Evolutionary conservation across 2,797 vertebrate species (phyloP).

Genomic region (Chiroxiphia lanceolata): DNA sequence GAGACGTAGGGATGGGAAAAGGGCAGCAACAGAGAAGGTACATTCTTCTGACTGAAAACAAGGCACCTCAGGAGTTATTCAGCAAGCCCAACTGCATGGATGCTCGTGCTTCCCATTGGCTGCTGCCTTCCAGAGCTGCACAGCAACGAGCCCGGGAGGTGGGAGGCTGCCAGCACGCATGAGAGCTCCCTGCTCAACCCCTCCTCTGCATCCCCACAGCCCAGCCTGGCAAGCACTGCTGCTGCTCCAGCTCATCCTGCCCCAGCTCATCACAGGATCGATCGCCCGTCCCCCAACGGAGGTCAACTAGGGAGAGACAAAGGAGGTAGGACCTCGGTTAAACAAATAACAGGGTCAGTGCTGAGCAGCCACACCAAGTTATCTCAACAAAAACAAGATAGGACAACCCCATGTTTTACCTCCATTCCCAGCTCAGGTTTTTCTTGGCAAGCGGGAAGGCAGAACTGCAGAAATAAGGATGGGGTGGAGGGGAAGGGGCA

Average conservation of each 20-base stretch:
- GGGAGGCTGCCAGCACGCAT: slow-evolving; percentile 16
- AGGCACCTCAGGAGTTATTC: not conserved
- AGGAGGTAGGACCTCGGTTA: not conserved
- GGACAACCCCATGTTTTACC: not conserved
- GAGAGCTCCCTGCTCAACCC: not conserved
- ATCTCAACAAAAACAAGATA: not conserved
- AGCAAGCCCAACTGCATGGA: not conserved
- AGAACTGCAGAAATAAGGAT: not conserved
- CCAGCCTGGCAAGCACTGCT: not conserved
- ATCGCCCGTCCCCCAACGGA: not conserved
- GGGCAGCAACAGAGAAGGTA: not conserved
- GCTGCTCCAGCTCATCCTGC: not conserved
- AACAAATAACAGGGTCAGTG: not conserved
- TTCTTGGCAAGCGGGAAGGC: accelerated
- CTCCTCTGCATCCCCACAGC: not conserved
- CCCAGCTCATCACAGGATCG: not conserved
- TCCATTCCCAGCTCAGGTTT: not conserved
- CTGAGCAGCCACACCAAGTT: not conserved
- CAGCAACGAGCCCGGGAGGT: slow-evolving; percentile 28
- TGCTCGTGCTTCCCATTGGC: slow-evolving; percentile 7
- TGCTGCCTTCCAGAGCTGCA: slow-evolving; percentile 36
- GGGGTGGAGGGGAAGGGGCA: not conserved
- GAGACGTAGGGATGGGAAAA: not conserved
- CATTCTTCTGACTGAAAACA: not conserved
- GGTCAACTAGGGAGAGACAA: not conserved